Percentiles rank a stretch among this genome's conserved stretches.
phyloP scores from a whole-genome alignment of 2,888 invertebrate species.

The Scaptodrosophila latifasciaeformis region DNA sequence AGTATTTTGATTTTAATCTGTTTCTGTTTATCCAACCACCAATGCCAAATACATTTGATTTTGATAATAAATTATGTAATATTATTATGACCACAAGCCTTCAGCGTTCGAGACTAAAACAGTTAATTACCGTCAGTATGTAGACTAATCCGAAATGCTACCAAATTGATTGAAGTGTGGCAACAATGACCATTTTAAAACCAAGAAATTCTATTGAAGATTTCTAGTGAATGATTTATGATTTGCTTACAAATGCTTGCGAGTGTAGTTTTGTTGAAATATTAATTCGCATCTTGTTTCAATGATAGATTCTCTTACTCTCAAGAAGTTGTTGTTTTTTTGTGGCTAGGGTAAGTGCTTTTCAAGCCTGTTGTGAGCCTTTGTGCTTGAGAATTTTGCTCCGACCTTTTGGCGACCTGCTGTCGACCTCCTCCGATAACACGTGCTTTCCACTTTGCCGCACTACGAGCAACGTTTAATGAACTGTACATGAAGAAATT shows the following conservation, averaged over 20 bases:
- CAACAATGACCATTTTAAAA: no score
- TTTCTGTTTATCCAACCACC: no score
- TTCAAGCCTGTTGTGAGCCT: conserved; percentile 37
- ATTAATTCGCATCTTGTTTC: conserved; percentile 38
- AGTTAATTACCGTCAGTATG: conserved; percentile 31
- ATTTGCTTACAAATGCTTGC: background rate
- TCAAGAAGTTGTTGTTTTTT: no score
- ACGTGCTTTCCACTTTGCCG: background rate
- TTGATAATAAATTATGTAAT: conserved; percentile 28
- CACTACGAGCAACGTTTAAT: conserved; percentile 42
- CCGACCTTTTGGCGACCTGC: no score
- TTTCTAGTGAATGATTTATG: background rate
- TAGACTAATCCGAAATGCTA: background rate
- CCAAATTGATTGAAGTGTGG: conserved; percentile 22
- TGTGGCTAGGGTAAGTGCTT: conserved; percentile 36
- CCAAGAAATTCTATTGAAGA: no score
- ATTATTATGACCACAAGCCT: conserved; percentile 17
- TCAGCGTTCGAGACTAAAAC: conserved; percentile 14
- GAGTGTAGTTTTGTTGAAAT: conserved; percentile 13
- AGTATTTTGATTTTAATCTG: no score
- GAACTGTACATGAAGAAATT: conserved; percentile 60
- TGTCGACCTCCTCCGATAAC: no score
- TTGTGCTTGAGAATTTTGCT: no score
- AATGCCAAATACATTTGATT: conserved; percentile 4
- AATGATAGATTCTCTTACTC: no score